Base-by-base conservation (phyloP, 2,888 invertebrate species). In the Bellardia bayeri region DNA sequence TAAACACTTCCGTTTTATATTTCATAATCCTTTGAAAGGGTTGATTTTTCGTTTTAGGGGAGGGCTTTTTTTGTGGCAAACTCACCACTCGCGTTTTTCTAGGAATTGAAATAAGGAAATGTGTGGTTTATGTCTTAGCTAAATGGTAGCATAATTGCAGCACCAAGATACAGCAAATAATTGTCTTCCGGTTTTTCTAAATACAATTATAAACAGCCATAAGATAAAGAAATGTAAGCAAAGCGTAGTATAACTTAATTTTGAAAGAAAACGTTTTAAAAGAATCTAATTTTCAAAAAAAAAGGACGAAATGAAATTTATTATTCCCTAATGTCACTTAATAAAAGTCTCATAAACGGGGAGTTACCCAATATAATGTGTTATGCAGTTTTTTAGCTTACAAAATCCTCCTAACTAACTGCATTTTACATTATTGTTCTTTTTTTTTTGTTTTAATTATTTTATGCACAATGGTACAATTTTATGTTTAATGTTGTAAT, bases 71-170 rank as follows among this genome's bases (percentile, higher is more conserved):
- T 14, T 8, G n/a, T 54, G n/a, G n/a, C n/a, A 6, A 63, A 74
- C 16, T 85, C 78, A 85, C 84, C 87, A 58, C 72, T 37, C 13
- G 40, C 13, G 6, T 14, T 8, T 9, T 63, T 63, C 51, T 16
- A 0, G 9, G 11, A 51, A 30, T 61, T 58, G 49, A 3, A 49
- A 11, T 56, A 2, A 16, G n/a, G 5, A 72, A 42, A 33, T 23
- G 56, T 30, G 14, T 5, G 87, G 87, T 84, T 66, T 13, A 11
- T 54, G 84, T 51, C 81, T 63, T 30, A 9, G 74, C 84, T 87
- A 82, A 80, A 23, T 30, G 23, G 23, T 23, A 23, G 0, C 13
- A 8, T 54, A 68, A 3, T 7, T 72, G 72, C 40, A 68, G 23
- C 54, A 66, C 23, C 54, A 23, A 56, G 2, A 5, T 30, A 37